Percentiles rank a stretch among this genome's conserved stretches.
Conservation (phyloP, 2,113 vertebrate genomes). For the Tetraodon nigroviridis region DNA sequence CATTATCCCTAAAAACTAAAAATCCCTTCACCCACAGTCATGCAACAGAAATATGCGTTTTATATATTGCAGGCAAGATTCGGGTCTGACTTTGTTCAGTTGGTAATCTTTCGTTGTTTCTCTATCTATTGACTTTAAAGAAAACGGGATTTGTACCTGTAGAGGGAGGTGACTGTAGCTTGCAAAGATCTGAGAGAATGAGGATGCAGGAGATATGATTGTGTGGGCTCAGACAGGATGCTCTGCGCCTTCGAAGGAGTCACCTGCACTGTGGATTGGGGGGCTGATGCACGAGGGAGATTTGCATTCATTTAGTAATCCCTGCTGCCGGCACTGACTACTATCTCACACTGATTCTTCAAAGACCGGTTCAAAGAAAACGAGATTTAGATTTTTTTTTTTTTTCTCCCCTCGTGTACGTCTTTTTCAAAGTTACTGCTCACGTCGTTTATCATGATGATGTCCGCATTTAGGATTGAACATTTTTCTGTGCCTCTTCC, state of each 20-base stretch:
- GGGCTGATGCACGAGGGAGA: slow-evolving; percentile 15
- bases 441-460: neutral
- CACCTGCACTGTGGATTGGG: slow-evolving; percentile 32
- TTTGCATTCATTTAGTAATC: slow-evolving; percentile 58
- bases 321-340: slow-evolving; percentile 31
- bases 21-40: slow-evolving; percentile 26
- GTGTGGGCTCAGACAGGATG: neutral
- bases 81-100: too few species aligned
- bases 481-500: neutral
- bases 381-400: neutral
- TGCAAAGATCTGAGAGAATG: neutral
- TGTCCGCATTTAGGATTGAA: neutral
- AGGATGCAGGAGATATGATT: slow-evolving; percentile 16
- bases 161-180: neutral
- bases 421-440: slow-evolving; percentile 1
- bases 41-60: slow-evolving; percentile 26
- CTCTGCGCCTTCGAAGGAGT: slow-evolving; percentile 11
- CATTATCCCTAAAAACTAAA: slow-evolving; percentile 29
- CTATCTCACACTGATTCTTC: slow-evolving; percentile 44
- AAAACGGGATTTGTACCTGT: neutral
- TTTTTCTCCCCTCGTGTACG: neutral
- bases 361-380: slow-evolving; percentile 27
- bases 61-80: neutral
- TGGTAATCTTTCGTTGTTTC: too few species aligned
- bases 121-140: too few species aligned